Base-by-base conservation (phyloP, 2,113 vertebrate species). In the Labrus mixtus region DNA sequence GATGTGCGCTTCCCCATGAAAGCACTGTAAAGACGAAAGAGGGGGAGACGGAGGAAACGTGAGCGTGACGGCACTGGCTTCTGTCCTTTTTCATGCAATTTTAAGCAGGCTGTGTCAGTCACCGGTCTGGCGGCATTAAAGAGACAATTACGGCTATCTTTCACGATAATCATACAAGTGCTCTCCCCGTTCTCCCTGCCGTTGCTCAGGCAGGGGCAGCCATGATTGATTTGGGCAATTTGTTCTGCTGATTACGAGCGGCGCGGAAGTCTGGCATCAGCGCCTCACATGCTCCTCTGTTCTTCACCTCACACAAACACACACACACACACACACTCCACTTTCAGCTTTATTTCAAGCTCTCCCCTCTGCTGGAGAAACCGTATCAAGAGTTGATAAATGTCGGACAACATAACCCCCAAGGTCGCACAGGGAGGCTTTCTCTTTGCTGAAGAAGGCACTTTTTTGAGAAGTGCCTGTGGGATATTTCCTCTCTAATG, bases 151-250 rank as follows among this genome's bases (percentile, higher is more conserved):
- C 79, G 57, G 74, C 82, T 92, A 94, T 94, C 95, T 94, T 90
- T 93, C 90, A 89, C 25, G 89, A 94, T 94, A 95, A 95, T 95
- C 94, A 93, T 91, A 91, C 92, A 87, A 93, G 92, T 86, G 87
- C 88, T 89, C 74, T 85, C 87, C 84, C 86, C 77, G 25, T 87
- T 86, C 75, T 79, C 66, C 48, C 75, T 59, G 65, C 45, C 66
- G 58, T 79, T 85, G 81, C 88, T 83, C 84, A 76, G 82, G 83
- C 90, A 79, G 87, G 84, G 88, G 87, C 76, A 73, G 85, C 88
- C 85, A 60, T 95, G 94, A 95, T 94, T 95, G 94, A 94, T 95
- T 93, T 90, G 91, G 93, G 85, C 93, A 94, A 94, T 95, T 94
- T 94, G 93, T 92, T 93, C 87, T 78, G 85, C 90, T 94, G 93